Evolutionary conservation across 2,888 invertebrate genomes (phyloP).

Genomic region (Parnassius glacialis): DNA sequence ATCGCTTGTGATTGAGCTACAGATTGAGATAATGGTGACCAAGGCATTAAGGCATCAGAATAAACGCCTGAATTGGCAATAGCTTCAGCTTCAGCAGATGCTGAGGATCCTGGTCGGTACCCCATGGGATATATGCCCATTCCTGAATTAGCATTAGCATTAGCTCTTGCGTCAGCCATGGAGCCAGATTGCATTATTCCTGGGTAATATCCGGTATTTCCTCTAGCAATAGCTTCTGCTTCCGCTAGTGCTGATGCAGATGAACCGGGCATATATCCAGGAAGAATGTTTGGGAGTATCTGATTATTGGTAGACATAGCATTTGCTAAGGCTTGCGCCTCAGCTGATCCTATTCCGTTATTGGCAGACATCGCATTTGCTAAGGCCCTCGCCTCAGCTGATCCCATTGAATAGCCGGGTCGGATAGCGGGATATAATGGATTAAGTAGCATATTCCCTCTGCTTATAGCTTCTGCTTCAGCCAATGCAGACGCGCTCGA

Average conservation of each 20-base stretch:
- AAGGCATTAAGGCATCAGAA: not conserved
- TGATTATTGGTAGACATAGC: not conserved
- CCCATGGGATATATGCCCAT: constrained; percentile 1
- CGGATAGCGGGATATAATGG: not conserved
- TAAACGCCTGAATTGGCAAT: constrained; percentile 6
- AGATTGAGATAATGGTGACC: not conserved
- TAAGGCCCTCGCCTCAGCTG: constrained; percentile 5
- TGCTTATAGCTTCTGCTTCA: not conserved
- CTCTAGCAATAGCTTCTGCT: constrained; percentile 7
- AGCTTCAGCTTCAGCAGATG: constrained; percentile 20
- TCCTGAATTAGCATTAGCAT: constrained; percentile 10
- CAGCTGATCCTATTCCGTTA: constrained; percentile 4
- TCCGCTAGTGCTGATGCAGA: constrained; percentile 1
- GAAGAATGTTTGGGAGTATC: not conserved
- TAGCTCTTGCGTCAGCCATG: constrained; percentile 18
- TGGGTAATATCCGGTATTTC: constrained; percentile 9
- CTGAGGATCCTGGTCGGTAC: constrained; percentile 9
- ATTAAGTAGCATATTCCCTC: not conserved
- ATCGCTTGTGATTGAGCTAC: constrained; percentile 28
- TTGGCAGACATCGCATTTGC: constrained; percentile 6
- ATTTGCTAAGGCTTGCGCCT: constrained; percentile 10
- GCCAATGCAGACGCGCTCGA: not conserved
- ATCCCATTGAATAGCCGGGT: constrained; percentile 1
- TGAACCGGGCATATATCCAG: constrained; percentile 4
- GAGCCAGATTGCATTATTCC: constrained; percentile 1